Percentiles rank a stretch among this genome's conserved stretches.
phyloP scores from a whole-genome alignment of 2,113 vertebrate genomes.

The Pelodiscus sinensis region DNA sequence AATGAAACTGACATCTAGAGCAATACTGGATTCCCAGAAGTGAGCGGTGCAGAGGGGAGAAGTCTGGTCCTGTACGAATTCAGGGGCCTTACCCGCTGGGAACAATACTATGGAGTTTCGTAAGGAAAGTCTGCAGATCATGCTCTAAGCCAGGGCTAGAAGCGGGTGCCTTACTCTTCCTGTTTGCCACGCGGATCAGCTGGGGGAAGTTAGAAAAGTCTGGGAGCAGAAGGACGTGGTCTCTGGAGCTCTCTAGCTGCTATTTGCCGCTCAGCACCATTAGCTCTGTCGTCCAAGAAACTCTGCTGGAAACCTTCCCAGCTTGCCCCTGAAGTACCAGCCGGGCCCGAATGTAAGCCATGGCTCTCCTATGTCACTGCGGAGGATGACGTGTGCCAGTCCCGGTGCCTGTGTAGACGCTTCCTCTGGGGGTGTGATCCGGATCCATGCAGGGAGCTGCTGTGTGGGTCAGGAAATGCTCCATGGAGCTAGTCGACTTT shows the following conservation, averaged over 20 bases:
- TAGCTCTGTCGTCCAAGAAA: neutral
- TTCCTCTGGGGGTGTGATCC: neutral
- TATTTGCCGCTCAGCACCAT: neutral
- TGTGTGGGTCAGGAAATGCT: neutral
- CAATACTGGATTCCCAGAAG: accelerated
- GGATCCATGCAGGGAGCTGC: neutral
- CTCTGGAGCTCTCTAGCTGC: neutral
- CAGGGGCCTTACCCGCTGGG: neutral
- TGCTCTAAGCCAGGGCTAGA: neutral
- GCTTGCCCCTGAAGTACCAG: neutral
- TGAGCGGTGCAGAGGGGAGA: neutral
- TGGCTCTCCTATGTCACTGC: neutral
- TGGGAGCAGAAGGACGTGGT: neutral
- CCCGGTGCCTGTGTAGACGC: neutral
- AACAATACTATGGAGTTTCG: too few relatives aligned
- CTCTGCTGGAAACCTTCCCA: neutral
- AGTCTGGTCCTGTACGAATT: too few relatives aligned
- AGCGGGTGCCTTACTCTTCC: neutral
- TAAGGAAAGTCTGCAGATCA: too few relatives aligned
- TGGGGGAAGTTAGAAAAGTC: neutral
- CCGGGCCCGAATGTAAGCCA: neutral
- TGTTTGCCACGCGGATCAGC: neutral
- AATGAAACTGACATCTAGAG: accelerated
- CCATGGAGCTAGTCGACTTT: too few relatives aligned
- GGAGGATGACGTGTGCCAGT: neutral